These are phyloP conservation scores for Melanotaenia parkinsoni DNA, from an alignment of 2,797 vertebrate genomes.

Conservation along the genomic window DNA sequence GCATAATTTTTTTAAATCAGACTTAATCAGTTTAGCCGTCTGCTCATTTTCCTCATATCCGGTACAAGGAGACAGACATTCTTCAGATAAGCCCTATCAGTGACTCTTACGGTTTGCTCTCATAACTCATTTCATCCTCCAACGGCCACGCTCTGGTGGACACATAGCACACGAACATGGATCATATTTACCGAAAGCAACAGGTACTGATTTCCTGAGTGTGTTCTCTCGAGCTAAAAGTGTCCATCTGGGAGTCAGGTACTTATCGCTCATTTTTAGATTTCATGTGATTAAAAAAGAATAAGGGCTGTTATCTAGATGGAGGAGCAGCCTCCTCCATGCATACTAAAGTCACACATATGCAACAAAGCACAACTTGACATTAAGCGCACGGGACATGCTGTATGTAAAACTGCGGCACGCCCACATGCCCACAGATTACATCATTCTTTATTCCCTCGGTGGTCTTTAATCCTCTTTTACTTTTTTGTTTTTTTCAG, in stretches of 20 bases:
- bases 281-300: slow-evolving; percentile 9
- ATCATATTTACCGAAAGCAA: slow-evolving; percentile 33
- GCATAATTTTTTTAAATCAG: slow-evolving; percentile 58
- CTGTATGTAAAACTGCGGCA: neutral
- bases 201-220: slow-evolving; percentile 42
- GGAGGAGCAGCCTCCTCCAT: slow-evolving; percentile 12
- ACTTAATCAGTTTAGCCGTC: slow-evolving; percentile 66
- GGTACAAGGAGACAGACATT: slow-evolving; percentile 43
- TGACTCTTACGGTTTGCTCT: slow-evolving; percentile 32
- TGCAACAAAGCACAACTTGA: slow-evolving; percentile 13
- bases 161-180: neutral
- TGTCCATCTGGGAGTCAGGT: slow-evolving; percentile 30
- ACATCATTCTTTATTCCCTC: slow-evolving; percentile 21
- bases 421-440: slow-evolving; percentile 24
- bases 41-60: slow-evolving; percentile 60
- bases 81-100: slow-evolving; percentile 53
- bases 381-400: slow-evolving; percentile 8
- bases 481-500: slow-evolving; percentile 17
- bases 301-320: slow-evolving; percentile 37
- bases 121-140: slow-evolving; percentile 21
- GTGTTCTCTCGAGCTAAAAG: slow-evolving; percentile 22
- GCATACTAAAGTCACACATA: slow-evolving; percentile 6
- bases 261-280: slow-evolving; percentile 23
- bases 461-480: slow-evolving; percentile 23
- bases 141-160: slow-evolving; percentile 6